Percentiles rank a stretch among this genome's conserved stretches.
These are phyloP conservation scores for Dexiosoma caninum DNA, from an alignment of 2,888 invertebrate genomes.

Conservation along the genomic window DNA sequence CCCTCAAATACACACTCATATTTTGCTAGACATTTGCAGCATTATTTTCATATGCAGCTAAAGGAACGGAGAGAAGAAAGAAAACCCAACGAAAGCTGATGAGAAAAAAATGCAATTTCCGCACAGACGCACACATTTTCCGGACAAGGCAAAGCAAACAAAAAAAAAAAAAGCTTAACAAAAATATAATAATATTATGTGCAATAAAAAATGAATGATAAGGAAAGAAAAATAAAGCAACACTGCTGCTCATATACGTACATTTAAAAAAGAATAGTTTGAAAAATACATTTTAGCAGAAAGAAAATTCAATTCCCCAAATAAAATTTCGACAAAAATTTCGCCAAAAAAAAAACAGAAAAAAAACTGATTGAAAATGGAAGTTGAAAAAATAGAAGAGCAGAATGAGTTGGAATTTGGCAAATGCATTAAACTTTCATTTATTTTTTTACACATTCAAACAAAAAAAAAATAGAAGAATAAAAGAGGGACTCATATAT, in stretches of 20 bases:
- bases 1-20: conserved; percentile 5
- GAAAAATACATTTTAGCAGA: conserved; percentile 53
- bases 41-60: conserved; percentile 11
- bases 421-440: conserved; percentile 76
- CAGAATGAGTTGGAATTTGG: conserved; percentile 67
- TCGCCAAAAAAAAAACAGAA: conserved; percentile 9
- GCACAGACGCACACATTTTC: conserved; percentile 76
- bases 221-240: no score
- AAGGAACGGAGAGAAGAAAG: conserved; percentile 11
- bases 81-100: conserved; percentile 34
- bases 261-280: conserved; percentile 30
- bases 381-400: conserved; percentile 48
- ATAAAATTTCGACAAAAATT: conserved; percentile 64
- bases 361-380: conserved; percentile 30
- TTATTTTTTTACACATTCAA: conserved; percentile 70
- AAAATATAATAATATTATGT: conserved; percentile 59
- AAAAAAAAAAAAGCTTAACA: conserved; percentile 56
- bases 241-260: conserved; percentile 4
- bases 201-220: conserved; percentile 39
- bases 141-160: no score
- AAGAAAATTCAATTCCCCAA: conserved; percentile 68
- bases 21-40: conserved; percentile 31
- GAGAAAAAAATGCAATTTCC: conserved; percentile 72
- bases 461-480: background rate
- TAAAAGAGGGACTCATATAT: background rate